These are phyloP conservation scores for Ectemnius lituratus DNA, from an alignment of 2,888 invertebrate genomes.

Conservation along the genomic window DNA sequence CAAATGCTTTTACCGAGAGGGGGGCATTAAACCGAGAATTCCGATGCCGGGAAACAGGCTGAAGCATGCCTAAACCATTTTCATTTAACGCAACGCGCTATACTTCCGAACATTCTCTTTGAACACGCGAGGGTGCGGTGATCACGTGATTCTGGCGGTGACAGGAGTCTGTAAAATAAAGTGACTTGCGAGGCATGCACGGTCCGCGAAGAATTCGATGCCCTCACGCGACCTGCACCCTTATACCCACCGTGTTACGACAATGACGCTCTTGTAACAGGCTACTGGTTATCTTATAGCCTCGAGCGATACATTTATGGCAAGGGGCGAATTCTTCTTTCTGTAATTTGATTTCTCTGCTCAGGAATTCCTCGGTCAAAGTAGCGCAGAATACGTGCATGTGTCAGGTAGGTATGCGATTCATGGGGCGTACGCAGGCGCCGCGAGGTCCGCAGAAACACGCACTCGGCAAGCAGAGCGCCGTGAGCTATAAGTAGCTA, in stretches of 20 bases:
- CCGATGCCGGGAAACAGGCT: no score
- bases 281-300: no score
- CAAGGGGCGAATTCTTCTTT: background rate
- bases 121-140: slow-evolving; percentile 41
- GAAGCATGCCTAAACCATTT: background rate
- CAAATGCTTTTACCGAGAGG: no score
- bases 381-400: slow-evolving; percentile 30
- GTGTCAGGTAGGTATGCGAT: slow-evolving; percentile 40
- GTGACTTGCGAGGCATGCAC: slow-evolving; percentile 33
- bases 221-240: slow-evolving; percentile 48
- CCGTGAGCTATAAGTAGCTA: slow-evolving; percentile 38
- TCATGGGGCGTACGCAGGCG: slow-evolving; percentile 44
- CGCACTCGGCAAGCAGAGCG: slow-evolving; percentile 12
- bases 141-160: slow-evolving; percentile 52
- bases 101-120: slow-evolving; percentile 30
- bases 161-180: slow-evolving; percentile 35
- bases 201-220: slow-evolving; percentile 52
- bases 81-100: slow-evolving; percentile 33
- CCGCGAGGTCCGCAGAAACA: slow-evolving; percentile 31
- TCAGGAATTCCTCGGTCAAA: background rate
- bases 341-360: background rate
- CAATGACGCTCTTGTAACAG: background rate
- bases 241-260: slow-evolving; percentile 12
- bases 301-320: no score
- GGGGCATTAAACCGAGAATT: no score